phyloP scores from a whole-genome alignment of 2,888 invertebrate species.

The Drosophila trichaetosa region DNA sequence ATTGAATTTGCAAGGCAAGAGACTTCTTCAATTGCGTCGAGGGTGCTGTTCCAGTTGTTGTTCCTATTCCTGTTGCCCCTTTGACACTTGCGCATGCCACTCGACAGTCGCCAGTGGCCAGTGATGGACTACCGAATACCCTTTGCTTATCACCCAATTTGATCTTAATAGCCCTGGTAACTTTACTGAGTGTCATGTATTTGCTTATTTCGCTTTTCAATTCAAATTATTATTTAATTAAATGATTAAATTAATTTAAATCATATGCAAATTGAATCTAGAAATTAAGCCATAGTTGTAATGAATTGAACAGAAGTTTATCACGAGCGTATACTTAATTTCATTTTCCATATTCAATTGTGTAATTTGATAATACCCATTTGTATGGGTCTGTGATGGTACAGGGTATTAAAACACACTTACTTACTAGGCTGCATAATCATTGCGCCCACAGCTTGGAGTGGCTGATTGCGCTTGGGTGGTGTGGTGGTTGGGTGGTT shows the following conservation, averaged over 20 bases:
- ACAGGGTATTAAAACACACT: constrained; percentile 29
- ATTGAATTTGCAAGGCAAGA: constrained; percentile 69
- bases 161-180: too few relatives aligned
- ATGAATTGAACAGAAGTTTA: too few relatives aligned
- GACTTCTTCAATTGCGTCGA: constrained; percentile 59
- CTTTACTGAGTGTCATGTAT: neutral
- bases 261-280: neutral
- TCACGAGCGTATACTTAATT: neutral
- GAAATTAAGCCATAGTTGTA: neutral
- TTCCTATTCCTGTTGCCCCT: constrained; percentile 19
- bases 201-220: neutral
- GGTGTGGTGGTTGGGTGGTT: neutral
- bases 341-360: neutral
- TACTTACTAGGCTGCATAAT: constrained; percentile 62
- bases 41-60: constrained; percentile 38
- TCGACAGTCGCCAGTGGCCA: neutral
- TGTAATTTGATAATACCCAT: neutral
- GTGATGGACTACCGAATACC: constrained; percentile 2
- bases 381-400: neutral
- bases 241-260: neutral
- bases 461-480: constrained; percentile 44
- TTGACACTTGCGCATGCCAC: constrained; percentile 1
- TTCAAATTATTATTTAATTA: neutral
- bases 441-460: constrained; percentile 47
- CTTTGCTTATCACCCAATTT: neutral